A percentile compares a stretch with the other conserved stretches of the same genome.
Evolutionary conservation across 2,797 vertebrate species (phyloP).

Genomic region (Pristis pectinata): DNA sequence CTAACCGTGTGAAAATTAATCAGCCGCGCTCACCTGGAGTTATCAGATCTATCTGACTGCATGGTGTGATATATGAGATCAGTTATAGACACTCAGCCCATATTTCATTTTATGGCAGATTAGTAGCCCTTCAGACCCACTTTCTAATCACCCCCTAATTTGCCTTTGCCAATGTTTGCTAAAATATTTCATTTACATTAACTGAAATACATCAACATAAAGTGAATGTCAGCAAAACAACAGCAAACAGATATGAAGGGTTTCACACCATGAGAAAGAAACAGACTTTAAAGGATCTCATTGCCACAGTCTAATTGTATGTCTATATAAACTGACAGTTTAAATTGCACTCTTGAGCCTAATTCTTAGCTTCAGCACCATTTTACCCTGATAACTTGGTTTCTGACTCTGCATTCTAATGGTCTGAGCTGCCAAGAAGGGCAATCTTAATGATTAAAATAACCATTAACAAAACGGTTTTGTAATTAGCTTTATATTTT

Average conservation of each 20-base stretch:
- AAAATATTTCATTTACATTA: background rate
- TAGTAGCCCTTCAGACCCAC: background rate
- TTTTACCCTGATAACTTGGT: slow-evolving; percentile 49
- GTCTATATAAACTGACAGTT: slow-evolving; percentile 70
- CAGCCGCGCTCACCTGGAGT: background rate
- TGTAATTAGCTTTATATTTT: slow-evolving; percentile 57
- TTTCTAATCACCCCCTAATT: background rate
- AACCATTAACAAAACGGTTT: slow-evolving; percentile 54
- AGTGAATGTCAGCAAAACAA: background rate
- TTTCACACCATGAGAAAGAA: slow-evolving; percentile 44
- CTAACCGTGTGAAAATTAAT: background rate
- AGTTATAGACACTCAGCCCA: background rate
- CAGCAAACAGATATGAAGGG: background rate
- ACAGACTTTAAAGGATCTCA: slow-evolving; percentile 53
- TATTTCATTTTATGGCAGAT: background rate
- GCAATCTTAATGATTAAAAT: slow-evolving; percentile 57
- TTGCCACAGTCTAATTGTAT: slow-evolving; percentile 55
- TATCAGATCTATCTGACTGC: background rate
- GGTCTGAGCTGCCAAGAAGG: slow-evolving; percentile 51
- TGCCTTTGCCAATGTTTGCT: background rate
- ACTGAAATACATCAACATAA: background rate
- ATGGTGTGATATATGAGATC: background rate
- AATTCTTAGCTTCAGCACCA: slow-evolving; percentile 57
- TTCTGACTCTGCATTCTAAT: slow-evolving; percentile 50
- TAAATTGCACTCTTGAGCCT: slow-evolving; percentile 60